These are phyloP conservation scores for Macrotrachela quadricornifera DNA, from an alignment of 1,140 invertebrate species.

Conservation along the genomic window DNA sequence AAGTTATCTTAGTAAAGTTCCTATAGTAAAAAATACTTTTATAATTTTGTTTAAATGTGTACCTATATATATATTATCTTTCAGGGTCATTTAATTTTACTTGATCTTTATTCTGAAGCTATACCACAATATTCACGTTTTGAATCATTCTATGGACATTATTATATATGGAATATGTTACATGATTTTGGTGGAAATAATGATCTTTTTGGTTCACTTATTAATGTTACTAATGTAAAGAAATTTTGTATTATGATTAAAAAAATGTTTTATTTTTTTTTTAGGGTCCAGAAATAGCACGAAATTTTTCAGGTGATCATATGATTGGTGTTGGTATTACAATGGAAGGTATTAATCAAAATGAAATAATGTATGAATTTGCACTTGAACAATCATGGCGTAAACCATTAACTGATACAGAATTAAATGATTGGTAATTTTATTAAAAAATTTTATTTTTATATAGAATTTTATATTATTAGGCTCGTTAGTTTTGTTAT, in stretches of 20 bases:
- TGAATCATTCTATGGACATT: constrained; percentile 64
- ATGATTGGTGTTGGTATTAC: constrained; percentile 64
- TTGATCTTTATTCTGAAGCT: constrained; percentile 65
- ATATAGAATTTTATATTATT: too few relatives aligned
- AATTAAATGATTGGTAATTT: constrained; percentile 44
- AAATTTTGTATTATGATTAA: too few relatives aligned
- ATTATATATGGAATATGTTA: constrained; percentile 85
- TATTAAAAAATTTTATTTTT: neutral
- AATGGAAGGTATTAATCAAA: constrained; percentile 76
- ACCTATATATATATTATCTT: too few relatives aligned
- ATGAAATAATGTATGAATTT: constrained; percentile 71
- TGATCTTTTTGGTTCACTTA: too few relatives aligned
- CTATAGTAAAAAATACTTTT: constrained; percentile 26
- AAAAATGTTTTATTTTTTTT: constrained; percentile 6
- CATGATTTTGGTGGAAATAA: constrained; percentile 73
- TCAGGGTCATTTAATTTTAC: constrained; percentile 51
- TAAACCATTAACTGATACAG: constrained; percentile 9
- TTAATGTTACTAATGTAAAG: too few relatives aligned
- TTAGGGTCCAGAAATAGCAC: constrained; percentile 43
- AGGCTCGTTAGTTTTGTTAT: neutral
- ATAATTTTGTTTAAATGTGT: too few relatives aligned
- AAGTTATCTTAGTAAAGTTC: constrained; percentile 52
- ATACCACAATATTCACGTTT: constrained; percentile 51
- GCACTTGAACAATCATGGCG: constrained; percentile 60
- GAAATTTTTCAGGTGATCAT: constrained; percentile 42